A percentile compares a stretch with the other conserved stretches of the same genome.
phyloP scores from a whole-genome alignment of 2,113 vertebrate species.

The Alligator mississippiensis region DNA sequence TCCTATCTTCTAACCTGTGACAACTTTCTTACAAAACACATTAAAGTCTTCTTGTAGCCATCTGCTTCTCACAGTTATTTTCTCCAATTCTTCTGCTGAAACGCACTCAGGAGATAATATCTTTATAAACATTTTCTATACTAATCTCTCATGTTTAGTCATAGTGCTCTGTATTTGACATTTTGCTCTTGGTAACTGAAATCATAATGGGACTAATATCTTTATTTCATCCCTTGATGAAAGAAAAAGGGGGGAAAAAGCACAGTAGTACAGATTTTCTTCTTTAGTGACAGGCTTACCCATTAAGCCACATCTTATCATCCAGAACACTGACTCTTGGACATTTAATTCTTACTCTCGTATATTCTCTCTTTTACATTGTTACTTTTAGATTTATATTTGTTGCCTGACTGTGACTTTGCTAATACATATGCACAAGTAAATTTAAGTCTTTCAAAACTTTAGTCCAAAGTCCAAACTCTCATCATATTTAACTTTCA shows the following conservation, averaged over 20 bases:
- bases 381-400: background rate
- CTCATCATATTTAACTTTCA: background rate
- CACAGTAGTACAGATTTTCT: background rate
- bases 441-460: background rate
- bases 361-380: background rate
- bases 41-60: background rate
- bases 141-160: background rate
- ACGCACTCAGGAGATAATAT: background rate
- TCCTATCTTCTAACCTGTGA: background rate
- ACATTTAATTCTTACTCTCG: background rate
- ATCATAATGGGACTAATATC: background rate
- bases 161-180: background rate
- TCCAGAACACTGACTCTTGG: background rate
- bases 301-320: background rate
- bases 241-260: background rate
- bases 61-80: background rate
- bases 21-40: background rate
- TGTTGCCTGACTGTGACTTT: background rate
- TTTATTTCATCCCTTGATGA: conserved; percentile 3
- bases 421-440: background rate
- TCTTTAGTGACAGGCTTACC: background rate
- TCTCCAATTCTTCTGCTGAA: background rate
- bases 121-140: conserved; percentile 44
- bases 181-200: conserved; percentile 35
- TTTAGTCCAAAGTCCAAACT: background rate